Percentiles rank a stretch among this genome's conserved stretches.
phyloP scores from a whole-genome alignment of 2,797 vertebrate species.

The Megalops cyprinoides region DNA sequence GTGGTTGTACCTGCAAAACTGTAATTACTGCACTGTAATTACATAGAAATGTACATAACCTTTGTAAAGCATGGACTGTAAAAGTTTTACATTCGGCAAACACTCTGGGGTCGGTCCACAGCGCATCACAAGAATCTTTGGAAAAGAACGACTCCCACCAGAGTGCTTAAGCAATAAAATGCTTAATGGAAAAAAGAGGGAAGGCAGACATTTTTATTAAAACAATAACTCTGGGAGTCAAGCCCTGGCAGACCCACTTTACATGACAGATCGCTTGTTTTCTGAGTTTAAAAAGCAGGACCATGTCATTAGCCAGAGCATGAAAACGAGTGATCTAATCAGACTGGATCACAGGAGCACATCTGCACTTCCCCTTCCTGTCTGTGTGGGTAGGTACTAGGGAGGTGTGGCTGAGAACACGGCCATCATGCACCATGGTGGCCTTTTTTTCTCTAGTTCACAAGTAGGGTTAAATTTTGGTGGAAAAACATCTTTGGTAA shows the following conservation, averaged over 20 bases:
- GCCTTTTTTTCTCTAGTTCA: too few species aligned
- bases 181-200: slow-evolving; percentile 14
- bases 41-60: not conserved
- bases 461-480: too few species aligned
- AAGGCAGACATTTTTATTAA: slow-evolving; percentile 18
- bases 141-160: not conserved
- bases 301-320: not conserved
- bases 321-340: not conserved
- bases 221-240: slow-evolving; percentile 7
- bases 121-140: not conserved
- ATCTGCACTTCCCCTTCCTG: not conserved
- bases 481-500: too few species aligned
- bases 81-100: too few species aligned
- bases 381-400: not conserved
- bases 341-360: not conserved
- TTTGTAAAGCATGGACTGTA: too few species aligned
- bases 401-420: not conserved
- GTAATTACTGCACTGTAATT: not conserved
- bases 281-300: not conserved
- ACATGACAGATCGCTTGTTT: not conserved
- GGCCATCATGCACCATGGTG: too few species aligned
- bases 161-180: not conserved
- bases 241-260: not conserved
- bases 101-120: not conserved
- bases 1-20: not conserved